Base-by-base conservation (phyloP, 2,888 invertebrate genomes). In the Prosapia bicincta region DNA sequence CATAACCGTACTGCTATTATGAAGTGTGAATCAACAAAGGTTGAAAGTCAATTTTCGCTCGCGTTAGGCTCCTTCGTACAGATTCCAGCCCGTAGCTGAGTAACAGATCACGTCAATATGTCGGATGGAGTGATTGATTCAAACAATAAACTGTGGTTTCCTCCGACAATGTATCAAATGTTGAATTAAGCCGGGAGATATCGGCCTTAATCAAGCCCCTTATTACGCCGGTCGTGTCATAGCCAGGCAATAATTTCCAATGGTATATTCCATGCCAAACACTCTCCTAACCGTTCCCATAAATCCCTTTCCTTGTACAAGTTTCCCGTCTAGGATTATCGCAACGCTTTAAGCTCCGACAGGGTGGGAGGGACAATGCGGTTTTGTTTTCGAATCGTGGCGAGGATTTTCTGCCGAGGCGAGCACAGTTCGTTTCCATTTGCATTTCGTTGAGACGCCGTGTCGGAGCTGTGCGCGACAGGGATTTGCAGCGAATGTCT, bases 401-500 rank as follows among this genome's bases (percentile, higher is more conserved):
- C 7, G 7, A 54, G 54, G 54, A 54, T 54, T 54, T 54, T 54
- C 54, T 54, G 54, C 54, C n/a, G 54, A 54, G 20, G 20, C 54
- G 54, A n/a, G 20, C 54, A 54, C 54, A 20, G 54, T 54, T 54
- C 54, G 20, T 54, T 54, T 54, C 54, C 54, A 54, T 54, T 54
- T 54, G 54, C 54, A 54, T 54, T 54, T 54, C 7, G 54, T 54
- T 54, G 54, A 54, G 54, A 54, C 54, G 20, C 54, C n/a, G 54
- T 54, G 54, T 54, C 54, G 54, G 20, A 20, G 20, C 20, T 54
- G 54, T 20, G 15, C 3, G 26, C 69, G 23, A 26, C 25, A 26
- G 69, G 23, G 28, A 69, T 23, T 75, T 80, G 79, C 76, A 78
- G 73, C 76, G 78, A 78, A 81, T 81, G 79, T 79, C 80, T 82